Percentiles rank a stretch among this genome's conserved stretches.
Evolutionary conservation across 2,888 invertebrate genomes (phyloP).

Genomic region (Acanthosepion pharaonis): DNA sequence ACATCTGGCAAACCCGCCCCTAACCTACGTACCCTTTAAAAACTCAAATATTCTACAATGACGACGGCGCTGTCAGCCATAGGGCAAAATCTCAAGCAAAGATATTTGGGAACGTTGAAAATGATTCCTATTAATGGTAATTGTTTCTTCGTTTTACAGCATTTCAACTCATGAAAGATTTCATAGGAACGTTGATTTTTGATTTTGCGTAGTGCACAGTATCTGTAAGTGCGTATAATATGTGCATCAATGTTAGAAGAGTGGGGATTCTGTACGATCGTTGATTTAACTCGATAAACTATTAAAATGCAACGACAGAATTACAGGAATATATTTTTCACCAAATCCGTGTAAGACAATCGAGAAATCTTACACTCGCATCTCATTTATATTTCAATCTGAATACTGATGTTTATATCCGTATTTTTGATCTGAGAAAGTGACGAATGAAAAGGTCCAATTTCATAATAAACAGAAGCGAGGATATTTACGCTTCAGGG

Average conservation of each 20-base stretch:
- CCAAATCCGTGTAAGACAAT: neutral
- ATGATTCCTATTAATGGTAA: too few species aligned
- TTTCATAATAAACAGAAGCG: neutral
- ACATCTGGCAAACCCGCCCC: too few species aligned
- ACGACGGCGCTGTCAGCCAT: too few species aligned
- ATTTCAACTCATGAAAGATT: too few species aligned
- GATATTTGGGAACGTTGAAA: too few species aligned
- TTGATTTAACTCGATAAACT: neutral
- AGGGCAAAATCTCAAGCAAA: too few species aligned
- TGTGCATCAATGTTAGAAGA: neutral
- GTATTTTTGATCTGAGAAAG: neutral
- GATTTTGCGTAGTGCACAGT: too few species aligned
- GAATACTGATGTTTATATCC: neutral
- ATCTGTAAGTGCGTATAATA: too few species aligned
- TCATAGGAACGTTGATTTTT: too few species aligned
- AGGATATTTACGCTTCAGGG: neutral
- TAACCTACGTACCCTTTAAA: too few species aligned
- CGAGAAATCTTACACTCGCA: neutral
- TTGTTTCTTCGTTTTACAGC: too few species aligned
- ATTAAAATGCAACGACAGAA: neutral
- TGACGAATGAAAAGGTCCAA: neutral
- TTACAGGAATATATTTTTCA: neutral
- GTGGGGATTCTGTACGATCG: neutral
- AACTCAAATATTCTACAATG: too few species aligned
- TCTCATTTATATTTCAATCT: neutral